Base-by-base conservation (phyloP, 1,140 invertebrate species). In the Calosoma granatense region DNA sequence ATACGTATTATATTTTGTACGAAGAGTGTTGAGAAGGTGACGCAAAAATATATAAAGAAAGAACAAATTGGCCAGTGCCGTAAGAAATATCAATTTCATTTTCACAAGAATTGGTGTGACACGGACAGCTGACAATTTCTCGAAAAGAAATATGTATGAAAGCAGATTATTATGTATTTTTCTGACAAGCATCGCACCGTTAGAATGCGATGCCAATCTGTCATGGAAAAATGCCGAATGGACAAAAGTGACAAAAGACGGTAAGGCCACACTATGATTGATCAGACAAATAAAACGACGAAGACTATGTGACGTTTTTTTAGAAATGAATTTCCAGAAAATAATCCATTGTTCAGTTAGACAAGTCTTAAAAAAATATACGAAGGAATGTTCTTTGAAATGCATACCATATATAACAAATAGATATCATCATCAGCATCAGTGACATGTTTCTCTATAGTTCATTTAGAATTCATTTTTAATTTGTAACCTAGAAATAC, bases 171-270 rank as follows among this genome's bases (percentile, higher is more conserved):
- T 47, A 47, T 47, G 41, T 47, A 47, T 47, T 47, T 47, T 47
- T 47, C 26, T 47, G 41, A 47, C 41, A 47, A 47, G 41, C 41
- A 12, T 12, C n/a, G n/a, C 41, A 47, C 15, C 17, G 41, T 47
- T 47, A 47, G 41, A 12, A 17, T 47, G 41, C 41, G 41, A 9
- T 17, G 15, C 15, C 15, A 47, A 47, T 47, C 6, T 47, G 41
- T 47, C 41, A 47, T 17, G 17, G 41, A 47, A 47, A 47, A 47
- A 47, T 47, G 41, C 41, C 41, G 41, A 47, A 47, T 47, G 41
- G 41, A 47, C 41, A 47, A 47, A 47, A 12, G 41, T 11, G 17
- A 17, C 41, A 17, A 12, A 9, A 17, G 17, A 3, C 9, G 41
- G 41, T 12, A 6, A 47, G 26, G 14, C n/a, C 41, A 47, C 9